Base-by-base conservation (phyloP, 2,797 vertebrate genomes). In the Catharus ustulatus region DNA sequence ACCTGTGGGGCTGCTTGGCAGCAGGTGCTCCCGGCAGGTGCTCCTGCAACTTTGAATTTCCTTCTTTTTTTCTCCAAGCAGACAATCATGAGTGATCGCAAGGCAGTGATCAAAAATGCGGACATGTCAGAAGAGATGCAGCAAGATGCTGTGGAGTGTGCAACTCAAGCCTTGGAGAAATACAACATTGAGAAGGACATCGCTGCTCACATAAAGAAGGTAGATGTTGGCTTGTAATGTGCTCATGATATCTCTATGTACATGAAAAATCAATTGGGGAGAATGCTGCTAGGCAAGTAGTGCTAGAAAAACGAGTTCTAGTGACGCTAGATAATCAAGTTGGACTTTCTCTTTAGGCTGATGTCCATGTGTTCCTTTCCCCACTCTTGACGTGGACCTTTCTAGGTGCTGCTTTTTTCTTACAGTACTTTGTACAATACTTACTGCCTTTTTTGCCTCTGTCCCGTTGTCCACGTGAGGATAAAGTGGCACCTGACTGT, bases 141-240 rank as follows among this genome's bases (percentile, higher is more conserved):
- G 98, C 99, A 99, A 95, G 99, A 99, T 1, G n/a, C 99, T 0
- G 99, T 99, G 97, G 99, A 99, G 96, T 99, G 99, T 89, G 99
- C 99, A 66, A 99, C 99, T 13, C 99, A 99, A 96, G 99, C 99
- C 51, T 90, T 99, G 94, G 99, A 99, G 98, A 99, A 99, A 78
- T 99, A 99, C 95, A 99, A 99, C 97, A 99, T 99, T 17, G 99
- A 99, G 97, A 99, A 99, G 95, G 99, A 99, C 89, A 99, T 99
- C 11, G 99, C 99, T 92, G 99, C 99, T 26, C 99, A 98, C 88
- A 99, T 99, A 94, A 99, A 99, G 97, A 99, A 99, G 68, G 99
- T 99, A 96, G 71, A 51, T 15, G 42, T 46, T 57, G 17, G 22
- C 45, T n/a, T 23, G 54, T 18, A 4, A 14, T 7, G 23, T 58